These are phyloP conservation scores for Arctia plantaginis DNA, from an alignment of 2,888 invertebrate species.

Conservation along the genomic window DNA sequence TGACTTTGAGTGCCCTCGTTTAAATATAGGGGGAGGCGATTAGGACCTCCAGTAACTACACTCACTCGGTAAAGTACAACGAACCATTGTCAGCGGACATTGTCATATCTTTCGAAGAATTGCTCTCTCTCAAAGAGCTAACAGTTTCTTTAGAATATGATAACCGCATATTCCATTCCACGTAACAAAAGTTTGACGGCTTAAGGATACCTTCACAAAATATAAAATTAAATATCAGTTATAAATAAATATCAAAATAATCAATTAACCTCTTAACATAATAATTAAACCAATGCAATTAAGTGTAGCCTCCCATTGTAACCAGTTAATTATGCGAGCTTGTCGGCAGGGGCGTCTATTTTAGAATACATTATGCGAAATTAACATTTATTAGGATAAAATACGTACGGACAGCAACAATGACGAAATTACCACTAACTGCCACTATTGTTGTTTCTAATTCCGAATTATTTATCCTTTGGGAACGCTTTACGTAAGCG, in stretches of 20 bases:
- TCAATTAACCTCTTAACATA: constrained; percentile 10
- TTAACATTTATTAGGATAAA: constrained; percentile 64
- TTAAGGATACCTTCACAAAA: too few species aligned
- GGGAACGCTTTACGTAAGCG: not conserved
- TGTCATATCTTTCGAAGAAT: too few species aligned
- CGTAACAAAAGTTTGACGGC: too few species aligned
- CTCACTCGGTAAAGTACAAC: too few species aligned
- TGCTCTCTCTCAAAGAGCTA: too few species aligned
- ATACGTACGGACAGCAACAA: constrained; percentile 38
- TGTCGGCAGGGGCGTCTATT: constrained; percentile 62
- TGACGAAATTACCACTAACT: constrained; percentile 50
- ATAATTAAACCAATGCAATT: constrained; percentile 42
- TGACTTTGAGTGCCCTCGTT: too few species aligned
- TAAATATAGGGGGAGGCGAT: too few species aligned
- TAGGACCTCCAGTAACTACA: too few species aligned
- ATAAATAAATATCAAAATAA: not conserved
- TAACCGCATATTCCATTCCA: too few species aligned
- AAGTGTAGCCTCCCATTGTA: constrained; percentile 42
- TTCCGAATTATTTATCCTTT: constrained; percentile 18
- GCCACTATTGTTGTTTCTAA: constrained; percentile 48
- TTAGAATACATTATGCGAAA: constrained; percentile 68
- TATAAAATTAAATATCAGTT: too few species aligned
- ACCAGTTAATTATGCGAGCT: constrained; percentile 61
- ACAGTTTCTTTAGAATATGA: too few species aligned
- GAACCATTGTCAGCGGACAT: too few species aligned